A percentile compares a stretch with the other conserved stretches of the same genome.
Conservation (phyloP, 2,797 vertebrate species). For the Avahi laniger region DNA sequence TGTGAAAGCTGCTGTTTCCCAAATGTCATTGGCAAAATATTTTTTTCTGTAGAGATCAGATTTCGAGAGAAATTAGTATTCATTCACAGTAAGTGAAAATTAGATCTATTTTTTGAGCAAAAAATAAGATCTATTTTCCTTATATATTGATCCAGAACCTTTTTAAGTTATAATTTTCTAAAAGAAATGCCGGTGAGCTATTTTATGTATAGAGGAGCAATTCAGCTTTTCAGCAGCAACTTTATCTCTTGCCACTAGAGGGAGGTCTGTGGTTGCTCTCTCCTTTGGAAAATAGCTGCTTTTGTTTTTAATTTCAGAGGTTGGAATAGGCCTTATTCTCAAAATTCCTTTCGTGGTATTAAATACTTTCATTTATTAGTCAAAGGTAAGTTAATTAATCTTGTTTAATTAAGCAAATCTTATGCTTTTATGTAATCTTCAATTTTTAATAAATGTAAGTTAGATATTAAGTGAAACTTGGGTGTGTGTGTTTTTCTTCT, state of each 20-base stretch:
- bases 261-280: constrained; percentile 40
- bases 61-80: constrained; percentile 55
- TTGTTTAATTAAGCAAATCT: constrained; percentile 59
- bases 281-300: constrained; percentile 20
- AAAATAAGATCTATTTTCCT: constrained; percentile 49
- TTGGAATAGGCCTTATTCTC: constrained; percentile 41
- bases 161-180: constrained; percentile 47
- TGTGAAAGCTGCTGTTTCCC: background rate
- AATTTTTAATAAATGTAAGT: constrained; percentile 76
- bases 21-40: constrained; percentile 42
- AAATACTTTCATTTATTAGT: constrained; percentile 66
- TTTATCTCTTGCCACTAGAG: constrained; percentile 74
- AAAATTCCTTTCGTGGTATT: constrained; percentile 62
- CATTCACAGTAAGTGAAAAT: constrained; percentile 49
- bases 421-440: constrained; percentile 70
- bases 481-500: background rate
- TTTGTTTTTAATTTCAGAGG: constrained; percentile 46
- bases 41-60: constrained; percentile 43
- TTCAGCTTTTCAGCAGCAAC: constrained; percentile 46
- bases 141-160: constrained; percentile 33
- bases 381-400: constrained; percentile 62
- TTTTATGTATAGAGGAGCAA: constrained; percentile 36
- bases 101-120: constrained; percentile 26
- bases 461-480: constrained; percentile 56
- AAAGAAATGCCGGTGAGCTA: constrained; percentile 53